Conservation (phyloP, 2,797 vertebrate genomes). For the Enteromius treurensis region DNA sequence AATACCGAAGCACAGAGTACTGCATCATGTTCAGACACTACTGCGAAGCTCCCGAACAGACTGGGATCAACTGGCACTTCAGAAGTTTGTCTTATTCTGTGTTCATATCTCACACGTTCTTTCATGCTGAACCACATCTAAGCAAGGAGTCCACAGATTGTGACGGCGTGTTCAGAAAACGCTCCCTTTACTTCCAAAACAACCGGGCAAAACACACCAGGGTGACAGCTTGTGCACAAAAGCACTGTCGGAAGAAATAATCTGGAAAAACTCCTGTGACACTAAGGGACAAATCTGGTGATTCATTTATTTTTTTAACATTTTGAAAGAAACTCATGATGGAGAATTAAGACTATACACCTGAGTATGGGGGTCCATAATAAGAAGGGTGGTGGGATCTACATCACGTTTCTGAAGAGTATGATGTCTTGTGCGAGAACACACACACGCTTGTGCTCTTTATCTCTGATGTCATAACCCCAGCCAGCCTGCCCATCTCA, state of each 20-base stretch:
- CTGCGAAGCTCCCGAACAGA: background rate
- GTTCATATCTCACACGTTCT: constrained; percentile 30
- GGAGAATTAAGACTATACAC: background rate
- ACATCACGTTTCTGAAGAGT: background rate
- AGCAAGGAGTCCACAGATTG: constrained; percentile 25
- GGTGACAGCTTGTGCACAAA: constrained; percentile 32
- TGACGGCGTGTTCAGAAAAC: constrained; percentile 1
- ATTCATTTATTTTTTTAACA: background rate
- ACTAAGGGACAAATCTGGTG: background rate
- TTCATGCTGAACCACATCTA: constrained; percentile 28
- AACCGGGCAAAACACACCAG: constrained; percentile 27
- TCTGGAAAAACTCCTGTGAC: constrained; percentile 26
- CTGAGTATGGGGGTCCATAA: background rate
- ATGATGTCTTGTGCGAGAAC: background rate
- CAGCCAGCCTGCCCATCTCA: constrained; percentile 49
- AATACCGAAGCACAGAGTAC: background rate
- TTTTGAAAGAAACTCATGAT: constrained; percentile 22
- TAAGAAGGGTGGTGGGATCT: constrained; percentile 12
- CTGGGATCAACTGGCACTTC: constrained; percentile 37
- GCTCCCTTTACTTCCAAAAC: constrained; percentile 24
- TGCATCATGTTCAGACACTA: constrained; percentile 5
- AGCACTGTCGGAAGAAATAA: constrained; percentile 14
- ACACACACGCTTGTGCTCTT: constrained; percentile 26
- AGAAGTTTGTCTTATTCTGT: constrained; percentile 1
- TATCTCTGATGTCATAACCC: constrained; percentile 61